A percentile compares a stretch with the other conserved stretches of the same genome.
Evolutionary conservation across 1,140 invertebrate species (phyloP).

Genomic region (Drosophila subobscura): DNA sequence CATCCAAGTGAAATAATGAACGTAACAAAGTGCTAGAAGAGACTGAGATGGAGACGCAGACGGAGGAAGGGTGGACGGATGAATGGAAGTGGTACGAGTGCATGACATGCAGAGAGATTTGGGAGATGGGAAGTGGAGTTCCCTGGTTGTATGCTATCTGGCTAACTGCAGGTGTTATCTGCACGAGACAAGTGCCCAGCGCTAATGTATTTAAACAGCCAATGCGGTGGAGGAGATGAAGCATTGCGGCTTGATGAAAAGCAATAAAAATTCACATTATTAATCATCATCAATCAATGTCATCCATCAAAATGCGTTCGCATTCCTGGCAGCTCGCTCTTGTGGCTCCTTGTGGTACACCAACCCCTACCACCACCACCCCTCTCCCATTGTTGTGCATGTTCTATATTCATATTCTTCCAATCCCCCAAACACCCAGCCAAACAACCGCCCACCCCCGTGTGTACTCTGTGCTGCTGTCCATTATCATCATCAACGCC

Average conservation of each 20-base stretch:
- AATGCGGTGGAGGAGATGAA: background rate
- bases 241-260: slow-evolving; percentile 60
- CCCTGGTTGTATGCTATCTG: slow-evolving; percentile 10
- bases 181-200: slow-evolving; percentile 6
- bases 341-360: background rate
- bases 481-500: slow-evolving; percentile 71
- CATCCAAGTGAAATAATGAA: slow-evolving; percentile 76
- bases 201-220: slow-evolving; percentile 68
- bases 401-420: slow-evolving; percentile 24
- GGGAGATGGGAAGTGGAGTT: background rate
- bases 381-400: slow-evolving; percentile 16
- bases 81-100: background rate
- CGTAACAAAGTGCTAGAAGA: slow-evolving; percentile 42
- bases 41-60: slow-evolving; percentile 1
- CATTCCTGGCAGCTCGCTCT: too few species aligned
- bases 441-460: background rate
- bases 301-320: slow-evolving; percentile 74
- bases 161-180: slow-evolving; percentile 33
- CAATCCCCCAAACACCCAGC: slow-evolving; percentile 10
- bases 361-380: slow-evolving; percentile 11
- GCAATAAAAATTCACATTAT: slow-evolving; percentile 82
- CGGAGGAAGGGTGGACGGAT: background rate
- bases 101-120: background rate
- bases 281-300: slow-evolving; percentile 83
- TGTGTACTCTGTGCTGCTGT: slow-evolving; percentile 31